Evolutionary conservation across 2,888 invertebrate genomes (phyloP), one percentile per base, ranked within the genome.

Genomic region (Cancer borealis): DNA sequence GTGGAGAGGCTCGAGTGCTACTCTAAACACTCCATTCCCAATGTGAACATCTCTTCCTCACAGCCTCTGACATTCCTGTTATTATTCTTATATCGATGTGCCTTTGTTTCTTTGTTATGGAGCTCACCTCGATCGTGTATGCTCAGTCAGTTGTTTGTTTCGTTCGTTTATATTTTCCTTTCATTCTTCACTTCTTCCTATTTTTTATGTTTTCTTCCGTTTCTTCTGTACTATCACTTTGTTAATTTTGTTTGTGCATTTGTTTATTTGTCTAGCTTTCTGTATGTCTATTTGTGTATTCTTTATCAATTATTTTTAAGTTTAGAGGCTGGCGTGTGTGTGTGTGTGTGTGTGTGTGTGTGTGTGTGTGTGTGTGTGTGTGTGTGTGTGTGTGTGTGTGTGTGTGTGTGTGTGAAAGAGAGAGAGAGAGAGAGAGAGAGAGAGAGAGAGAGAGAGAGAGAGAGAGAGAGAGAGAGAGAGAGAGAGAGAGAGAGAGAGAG

Each of bases 331-430:
- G 30, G n/a, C 30, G 79, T 26, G n/a, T 79, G 79, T 79, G 8
- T 79, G 79, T 79, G 79, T 79, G 79, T 79, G 30, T 79, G 6
- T 30, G 79, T 79, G 79, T 79, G 79, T 79, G 79, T 30, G 79
- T 79, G 79, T 79, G 79, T 30, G 79, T 30, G 79, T 79, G 26
- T 79, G 79, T 26, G n/a, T 26, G 26, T 66, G 79, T 26, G 79
- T 26, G 79, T 79, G 79, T 79, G 79, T 2, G 79, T 79, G 79
- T 79, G 79, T 26, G 79, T 79, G 73, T 79, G 73, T 79, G 73
- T 79, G 73, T 79, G 60, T 60, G 66, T 66, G 66, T 66, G 66
- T 66, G 66, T 66, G n/a, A n/a, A n/a, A n/a, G 39, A 1, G 39
- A 39, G 39, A 39, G 39, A 39, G 39, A 39, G 39, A 39, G 39